Percentiles rank a stretch among this genome's conserved stretches.
These are phyloP conservation scores for Psilopogon haemacephalus DNA, from an alignment of 2,113 vertebrate species.

Conservation along the genomic window DNA sequence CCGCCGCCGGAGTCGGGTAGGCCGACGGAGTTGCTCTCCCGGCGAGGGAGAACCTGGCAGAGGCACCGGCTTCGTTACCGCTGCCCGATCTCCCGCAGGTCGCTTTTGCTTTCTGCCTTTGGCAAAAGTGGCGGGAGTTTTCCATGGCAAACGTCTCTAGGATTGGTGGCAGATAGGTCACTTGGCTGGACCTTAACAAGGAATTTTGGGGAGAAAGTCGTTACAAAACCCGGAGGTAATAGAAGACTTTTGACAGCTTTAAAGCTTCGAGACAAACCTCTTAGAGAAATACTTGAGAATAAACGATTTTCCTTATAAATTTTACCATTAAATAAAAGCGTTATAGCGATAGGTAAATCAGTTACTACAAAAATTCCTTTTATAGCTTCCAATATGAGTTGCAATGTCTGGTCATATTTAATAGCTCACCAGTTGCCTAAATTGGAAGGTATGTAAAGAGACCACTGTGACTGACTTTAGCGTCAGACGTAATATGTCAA, in stretches of 20 bases:
- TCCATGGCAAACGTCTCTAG: rapidly evolving
- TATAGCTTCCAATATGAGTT: too few relatives aligned
- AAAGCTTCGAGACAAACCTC: not conserved
- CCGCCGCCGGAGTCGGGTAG: not conserved
- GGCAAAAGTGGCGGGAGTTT: not conserved
- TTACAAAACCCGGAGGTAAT: too few relatives aligned
- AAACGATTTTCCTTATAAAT: not conserved
- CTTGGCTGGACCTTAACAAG: rapidly evolving
- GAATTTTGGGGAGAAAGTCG: rapidly evolving
- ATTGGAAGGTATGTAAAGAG: not conserved
- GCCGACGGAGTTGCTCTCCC: too few relatives aligned
- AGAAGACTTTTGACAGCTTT: not conserved
- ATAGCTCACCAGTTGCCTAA: not conserved
- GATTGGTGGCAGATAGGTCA: rapidly evolving
- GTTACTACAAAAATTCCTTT: not conserved
- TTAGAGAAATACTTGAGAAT: not conserved
- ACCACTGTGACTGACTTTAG: rapidly evolving
- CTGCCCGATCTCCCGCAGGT: not conserved
- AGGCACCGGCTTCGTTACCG: not conserved
- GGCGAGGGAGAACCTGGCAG: not conserved
- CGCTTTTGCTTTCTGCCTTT: too few relatives aligned
- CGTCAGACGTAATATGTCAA: rapidly evolving
- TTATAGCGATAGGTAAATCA: not conserved
- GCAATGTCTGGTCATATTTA: not conserved
- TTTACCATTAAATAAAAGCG: not conserved